Evolutionary conservation across 2,113 vertebrate genomes (phyloP).

Genomic region (Speoplatyrhinus poulsoni): DNA sequence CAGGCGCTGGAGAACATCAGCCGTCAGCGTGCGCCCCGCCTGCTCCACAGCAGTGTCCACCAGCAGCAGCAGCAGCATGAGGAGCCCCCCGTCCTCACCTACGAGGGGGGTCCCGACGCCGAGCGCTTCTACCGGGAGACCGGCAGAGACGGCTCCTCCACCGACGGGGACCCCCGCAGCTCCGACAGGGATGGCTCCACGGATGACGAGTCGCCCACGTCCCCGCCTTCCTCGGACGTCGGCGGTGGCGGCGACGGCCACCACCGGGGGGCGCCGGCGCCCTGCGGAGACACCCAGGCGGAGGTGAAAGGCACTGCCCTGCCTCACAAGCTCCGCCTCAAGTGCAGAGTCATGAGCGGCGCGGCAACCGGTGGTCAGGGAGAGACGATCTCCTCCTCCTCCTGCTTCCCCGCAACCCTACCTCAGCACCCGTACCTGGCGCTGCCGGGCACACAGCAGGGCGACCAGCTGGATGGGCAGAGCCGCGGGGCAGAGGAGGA

Average conservation of each 20-base stretch:
- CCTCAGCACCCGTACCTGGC: conserved; percentile 79
- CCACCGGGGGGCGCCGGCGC: conserved; percentile 42
- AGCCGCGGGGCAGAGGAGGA: conserved; percentile 59
- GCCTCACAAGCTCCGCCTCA: conserved; percentile 85
- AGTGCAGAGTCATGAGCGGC: conserved; percentile 73
- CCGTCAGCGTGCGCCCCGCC: conserved; percentile 60
- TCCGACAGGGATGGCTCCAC: conserved; percentile 80
- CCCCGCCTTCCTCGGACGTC: conserved; percentile 70
- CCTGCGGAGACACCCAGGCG: conserved; percentile 39
- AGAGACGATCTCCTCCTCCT: conserved; percentile 37
- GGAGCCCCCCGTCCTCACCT: conserved; percentile 75
- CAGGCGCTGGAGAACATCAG: conserved; percentile 36
- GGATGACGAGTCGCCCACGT: conserved; percentile 70
- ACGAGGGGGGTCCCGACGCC: conserved; percentile 64
- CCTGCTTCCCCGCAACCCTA: conserved; percentile 53
- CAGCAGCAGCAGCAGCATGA: conserved; percentile 71
- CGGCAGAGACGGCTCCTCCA: conserved; percentile 75
- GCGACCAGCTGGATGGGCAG: conserved; percentile 41
- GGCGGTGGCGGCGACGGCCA: conserved; percentile 65
- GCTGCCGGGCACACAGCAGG: conserved; percentile 62
- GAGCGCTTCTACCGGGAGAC: conserved; percentile 72
- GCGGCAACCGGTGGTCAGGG: conserved; percentile 53
- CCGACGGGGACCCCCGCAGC: conserved; percentile 72
- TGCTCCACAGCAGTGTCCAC: conserved; percentile 69
- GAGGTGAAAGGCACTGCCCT: conserved; percentile 77